Evolutionary conservation across 1,140 invertebrate genomes (phyloP).

Genomic region (Sitodiplosis mosellana): DNA sequence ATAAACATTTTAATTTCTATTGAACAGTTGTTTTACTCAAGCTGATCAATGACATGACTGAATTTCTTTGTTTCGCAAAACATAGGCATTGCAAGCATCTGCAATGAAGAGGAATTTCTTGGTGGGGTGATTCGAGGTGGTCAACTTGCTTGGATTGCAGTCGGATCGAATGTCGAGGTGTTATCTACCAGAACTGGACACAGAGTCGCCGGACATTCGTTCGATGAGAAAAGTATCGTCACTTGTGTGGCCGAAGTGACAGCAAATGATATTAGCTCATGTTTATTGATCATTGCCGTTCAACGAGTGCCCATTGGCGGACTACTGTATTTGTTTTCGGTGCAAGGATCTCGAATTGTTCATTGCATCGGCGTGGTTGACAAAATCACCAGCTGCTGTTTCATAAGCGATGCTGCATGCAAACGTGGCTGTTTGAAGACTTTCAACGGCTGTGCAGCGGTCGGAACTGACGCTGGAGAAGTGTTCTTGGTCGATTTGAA

Average conservation of each 20-base stretch:
- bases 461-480: conserved; percentile 11
- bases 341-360: conserved; percentile 10
- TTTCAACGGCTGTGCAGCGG: conserved; percentile 10
- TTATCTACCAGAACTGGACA: neutral
- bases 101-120: neutral
- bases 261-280: conserved; percentile 1
- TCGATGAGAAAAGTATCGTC: conserved; percentile 2
- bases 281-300: conserved; percentile 2
- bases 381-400: conserved; percentile 1
- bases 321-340: conserved; percentile 1
- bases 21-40: too few relatives aligned
- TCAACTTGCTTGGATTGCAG: neutral
- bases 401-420: neutral
- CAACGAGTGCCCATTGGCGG: conserved; percentile 1
- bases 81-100: too few relatives aligned
- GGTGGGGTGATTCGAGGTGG: neutral
- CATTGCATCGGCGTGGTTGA: neutral
- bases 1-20: too few relatives aligned
- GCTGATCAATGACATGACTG: too few relatives aligned
- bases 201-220: neutral
- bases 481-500: conserved; percentile 16
- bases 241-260: conserved; percentile 6
- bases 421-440: neutral
- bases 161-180: neutral
- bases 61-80: too few relatives aligned